Conservation (phyloP, 1,140 invertebrate species). For the Wiebesia pumilae region DNA sequence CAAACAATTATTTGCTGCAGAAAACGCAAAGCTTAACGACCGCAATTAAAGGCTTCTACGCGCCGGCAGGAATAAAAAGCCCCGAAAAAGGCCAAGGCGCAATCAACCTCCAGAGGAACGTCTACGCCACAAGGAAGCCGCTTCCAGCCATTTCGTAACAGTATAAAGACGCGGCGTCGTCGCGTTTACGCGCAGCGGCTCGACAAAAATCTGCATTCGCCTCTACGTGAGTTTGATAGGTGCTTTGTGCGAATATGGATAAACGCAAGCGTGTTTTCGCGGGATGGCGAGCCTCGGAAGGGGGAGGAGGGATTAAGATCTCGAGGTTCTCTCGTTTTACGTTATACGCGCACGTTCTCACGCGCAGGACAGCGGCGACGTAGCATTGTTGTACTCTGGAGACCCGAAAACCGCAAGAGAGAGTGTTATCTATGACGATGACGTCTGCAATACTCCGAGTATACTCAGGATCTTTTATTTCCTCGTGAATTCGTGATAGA, state of each 20-base stretch:
- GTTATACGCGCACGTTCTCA: not conserved
- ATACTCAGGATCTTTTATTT: not conserved
- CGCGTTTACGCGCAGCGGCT: not conserved
- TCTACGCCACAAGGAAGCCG: constrained; percentile 9
- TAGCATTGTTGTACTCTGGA: not conserved
- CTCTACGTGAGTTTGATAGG: constrained; percentile 55
- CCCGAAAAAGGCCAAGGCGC: constrained; percentile 17
- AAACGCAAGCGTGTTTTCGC: constrained; percentile 28
- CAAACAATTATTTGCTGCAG: constrained; percentile 5
- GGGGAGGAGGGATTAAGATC: constrained; percentile 43
- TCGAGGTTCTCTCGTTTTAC: not conserved
- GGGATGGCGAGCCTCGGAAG: not conserved
- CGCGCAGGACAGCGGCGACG: not conserved
- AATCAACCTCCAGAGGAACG: not conserved
- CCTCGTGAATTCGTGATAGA: not conserved
- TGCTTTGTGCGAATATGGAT: constrained; percentile 27
- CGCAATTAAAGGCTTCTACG: constrained; percentile 12
- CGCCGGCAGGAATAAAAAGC: not conserved
- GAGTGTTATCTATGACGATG: constrained; percentile 21
- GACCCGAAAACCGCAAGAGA: constrained; percentile 45
- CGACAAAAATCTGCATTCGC: constrained; percentile 51
- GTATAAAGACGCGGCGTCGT: not conserved
- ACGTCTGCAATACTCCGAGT: not conserved
- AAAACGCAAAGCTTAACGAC: not conserved
- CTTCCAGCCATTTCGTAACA: not conserved